These are phyloP conservation scores for Stenodema calcarata DNA, from an alignment of 2,888 invertebrate genomes.

Conservation along the genomic window DNA sequence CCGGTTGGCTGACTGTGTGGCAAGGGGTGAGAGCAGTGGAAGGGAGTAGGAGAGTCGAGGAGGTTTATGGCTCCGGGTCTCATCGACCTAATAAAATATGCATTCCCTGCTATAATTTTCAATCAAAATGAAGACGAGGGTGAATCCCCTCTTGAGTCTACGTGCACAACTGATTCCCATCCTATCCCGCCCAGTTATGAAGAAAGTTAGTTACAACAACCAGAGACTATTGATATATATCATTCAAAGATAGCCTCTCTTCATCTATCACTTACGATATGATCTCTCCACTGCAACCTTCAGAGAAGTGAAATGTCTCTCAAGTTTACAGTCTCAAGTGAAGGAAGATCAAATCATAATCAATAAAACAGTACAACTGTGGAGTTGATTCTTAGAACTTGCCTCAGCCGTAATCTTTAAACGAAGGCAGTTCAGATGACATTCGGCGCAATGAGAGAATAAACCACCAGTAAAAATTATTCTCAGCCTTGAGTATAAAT, in stretches of 20 bases:
- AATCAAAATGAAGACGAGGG: background rate
- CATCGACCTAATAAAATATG: constrained; percentile 30
- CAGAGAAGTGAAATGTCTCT: too few relatives aligned
- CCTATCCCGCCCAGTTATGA: background rate
- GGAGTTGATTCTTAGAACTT: too few relatives aligned
- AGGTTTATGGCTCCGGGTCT: background rate
- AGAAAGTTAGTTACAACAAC: background rate
- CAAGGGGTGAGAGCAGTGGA: background rate
- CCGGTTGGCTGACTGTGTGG: background rate
- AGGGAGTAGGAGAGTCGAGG: background rate
- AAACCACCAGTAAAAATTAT: too few relatives aligned
- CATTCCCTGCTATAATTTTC: constrained; percentile 19
- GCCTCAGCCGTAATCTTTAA: too few relatives aligned
- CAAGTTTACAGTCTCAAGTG: too few relatives aligned
- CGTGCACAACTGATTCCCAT: background rate
- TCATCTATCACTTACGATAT: too few relatives aligned
- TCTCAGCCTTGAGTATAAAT: too few relatives aligned
- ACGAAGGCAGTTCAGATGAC: too few relatives aligned
- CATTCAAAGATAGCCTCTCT: background rate
- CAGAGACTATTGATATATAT: background rate
- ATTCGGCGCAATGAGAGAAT: too few relatives aligned
- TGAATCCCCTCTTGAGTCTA: background rate
- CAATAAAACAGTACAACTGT: too few relatives aligned
- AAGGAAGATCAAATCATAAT: too few relatives aligned
- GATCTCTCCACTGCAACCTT: too few relatives aligned